Conservation (phyloP, 2,797 vertebrate species). For the Sebastes iracundus region DNA sequence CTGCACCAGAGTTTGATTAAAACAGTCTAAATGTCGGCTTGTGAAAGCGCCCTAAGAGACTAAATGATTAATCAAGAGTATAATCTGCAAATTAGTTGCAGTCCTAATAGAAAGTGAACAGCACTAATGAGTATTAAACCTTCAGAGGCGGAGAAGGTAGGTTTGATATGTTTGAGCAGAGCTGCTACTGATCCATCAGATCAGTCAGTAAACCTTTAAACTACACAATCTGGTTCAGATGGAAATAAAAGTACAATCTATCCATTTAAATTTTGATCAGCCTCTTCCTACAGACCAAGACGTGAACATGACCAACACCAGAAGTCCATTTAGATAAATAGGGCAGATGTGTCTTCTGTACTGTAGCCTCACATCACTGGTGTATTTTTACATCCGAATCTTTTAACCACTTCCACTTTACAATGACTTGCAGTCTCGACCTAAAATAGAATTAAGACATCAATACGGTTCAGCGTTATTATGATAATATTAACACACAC, state of each 20-base stretch:
- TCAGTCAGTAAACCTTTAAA: neutral
- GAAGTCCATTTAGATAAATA: constrained; percentile 26
- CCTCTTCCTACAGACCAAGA: neutral
- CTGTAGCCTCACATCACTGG: neutral
- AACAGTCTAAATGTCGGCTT: too few relatives aligned
- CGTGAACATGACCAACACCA: constrained; percentile 14
- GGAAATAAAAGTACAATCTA: constrained; percentile 8
- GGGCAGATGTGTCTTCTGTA: neutral
- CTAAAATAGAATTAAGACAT: neutral
- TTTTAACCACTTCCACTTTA: constrained; percentile 27
- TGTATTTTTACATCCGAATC: constrained; percentile 1
- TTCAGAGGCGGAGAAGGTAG: neutral
- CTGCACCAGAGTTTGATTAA: neutral
- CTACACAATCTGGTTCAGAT: neutral
- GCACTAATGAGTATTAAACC: neutral
- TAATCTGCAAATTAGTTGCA: neutral
- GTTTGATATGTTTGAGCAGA: neutral
- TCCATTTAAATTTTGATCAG: constrained; percentile 37
- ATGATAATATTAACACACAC: neutral
- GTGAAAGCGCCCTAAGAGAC: too few relatives aligned
- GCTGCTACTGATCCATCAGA: neutral
- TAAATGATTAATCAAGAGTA: neutral
- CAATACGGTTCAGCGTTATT: neutral
- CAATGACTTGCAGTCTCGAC: neutral
- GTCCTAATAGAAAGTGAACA: neutral